phyloP scores from a whole-genome alignment of 2,797 vertebrate genomes.

The Diplodus puntazzo region DNA sequence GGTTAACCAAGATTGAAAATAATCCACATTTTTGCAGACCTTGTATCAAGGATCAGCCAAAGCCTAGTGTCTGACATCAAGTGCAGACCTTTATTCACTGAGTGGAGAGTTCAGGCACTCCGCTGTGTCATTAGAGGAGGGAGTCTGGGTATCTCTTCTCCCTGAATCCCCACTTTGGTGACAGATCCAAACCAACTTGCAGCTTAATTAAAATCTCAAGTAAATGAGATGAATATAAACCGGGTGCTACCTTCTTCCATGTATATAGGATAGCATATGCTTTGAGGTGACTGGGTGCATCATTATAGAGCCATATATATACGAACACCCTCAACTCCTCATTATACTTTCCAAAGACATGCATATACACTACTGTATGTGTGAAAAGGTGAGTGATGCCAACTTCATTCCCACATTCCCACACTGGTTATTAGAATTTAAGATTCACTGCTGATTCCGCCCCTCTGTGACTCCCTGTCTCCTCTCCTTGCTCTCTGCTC shows the following conservation, averaged over 20 bases:
- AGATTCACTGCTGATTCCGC: conserved; percentile 6
- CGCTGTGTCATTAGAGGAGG: neutral
- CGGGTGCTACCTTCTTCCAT: neutral
- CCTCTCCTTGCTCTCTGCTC: conserved; percentile 6
- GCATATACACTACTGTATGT: neutral
- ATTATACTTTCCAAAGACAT: conserved; percentile 17
- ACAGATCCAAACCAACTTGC: neutral
- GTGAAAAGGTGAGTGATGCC: neutral
- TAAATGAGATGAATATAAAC: neutral
- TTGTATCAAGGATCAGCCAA: too few species aligned
- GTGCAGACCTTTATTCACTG: neutral
- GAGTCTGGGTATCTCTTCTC: neutral
- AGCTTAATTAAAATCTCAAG: neutral
- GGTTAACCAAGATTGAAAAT: too few species aligned
- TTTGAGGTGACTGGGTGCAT: conserved; percentile 4
- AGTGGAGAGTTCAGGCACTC: neutral
- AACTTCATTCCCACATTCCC: neutral
- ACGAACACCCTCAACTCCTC: conserved; percentile 11
- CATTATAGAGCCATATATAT: neutral
- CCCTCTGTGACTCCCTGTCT: neutral
- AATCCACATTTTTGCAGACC: too few species aligned
- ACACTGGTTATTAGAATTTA: conserved; percentile 15
- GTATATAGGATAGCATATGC: neutral
- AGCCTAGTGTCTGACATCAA: neutral
- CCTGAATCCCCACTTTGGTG: neutral